Evolutionary conservation across 1,140 invertebrate genomes (phyloP).

Genomic region (Drosophila navojoa): DNA sequence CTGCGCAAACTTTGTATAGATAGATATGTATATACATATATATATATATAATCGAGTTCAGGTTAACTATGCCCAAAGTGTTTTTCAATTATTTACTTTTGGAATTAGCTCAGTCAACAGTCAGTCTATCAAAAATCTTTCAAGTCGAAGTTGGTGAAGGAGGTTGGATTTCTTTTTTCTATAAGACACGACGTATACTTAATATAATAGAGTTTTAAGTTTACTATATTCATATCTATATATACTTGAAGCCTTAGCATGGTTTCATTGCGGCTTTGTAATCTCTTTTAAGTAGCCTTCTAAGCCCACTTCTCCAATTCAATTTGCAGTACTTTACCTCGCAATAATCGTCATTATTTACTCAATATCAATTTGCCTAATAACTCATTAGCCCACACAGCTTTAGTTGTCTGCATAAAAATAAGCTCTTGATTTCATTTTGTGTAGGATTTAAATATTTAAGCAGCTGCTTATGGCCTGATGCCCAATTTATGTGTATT

Average conservation of each 20-base stretch:
- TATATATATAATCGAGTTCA: slow-evolving; percentile 3
- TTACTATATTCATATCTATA: neutral
- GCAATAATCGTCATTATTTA: no score
- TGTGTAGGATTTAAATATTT: no score
- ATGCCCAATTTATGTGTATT: no score
- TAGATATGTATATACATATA: neutral
- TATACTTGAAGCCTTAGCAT: neutral
- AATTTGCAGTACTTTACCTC: no score
- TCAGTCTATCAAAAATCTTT: slow-evolving; percentile 6
- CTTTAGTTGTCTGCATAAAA: no score
- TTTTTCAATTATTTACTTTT: slow-evolving; percentile 43
- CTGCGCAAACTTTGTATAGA: neutral
- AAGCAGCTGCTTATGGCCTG: no score
- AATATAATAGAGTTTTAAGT: neutral
- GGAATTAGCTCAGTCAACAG: slow-evolving; percentile 25
- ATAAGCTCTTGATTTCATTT: no score
- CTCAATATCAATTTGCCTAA: no score
- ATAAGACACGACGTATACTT: neutral
- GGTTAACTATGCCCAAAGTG: slow-evolving; percentile 20
- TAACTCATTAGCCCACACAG: no score
- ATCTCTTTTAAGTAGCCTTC: no score
- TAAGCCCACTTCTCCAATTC: no score
- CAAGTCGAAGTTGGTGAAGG: neutral
- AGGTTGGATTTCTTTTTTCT: neutral
- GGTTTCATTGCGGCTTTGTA: no score